Percentiles rank a stretch among this genome's conserved stretches.
Conservation (phyloP, 2,888 invertebrate species). For the Orchesellides sinensis region DNA sequence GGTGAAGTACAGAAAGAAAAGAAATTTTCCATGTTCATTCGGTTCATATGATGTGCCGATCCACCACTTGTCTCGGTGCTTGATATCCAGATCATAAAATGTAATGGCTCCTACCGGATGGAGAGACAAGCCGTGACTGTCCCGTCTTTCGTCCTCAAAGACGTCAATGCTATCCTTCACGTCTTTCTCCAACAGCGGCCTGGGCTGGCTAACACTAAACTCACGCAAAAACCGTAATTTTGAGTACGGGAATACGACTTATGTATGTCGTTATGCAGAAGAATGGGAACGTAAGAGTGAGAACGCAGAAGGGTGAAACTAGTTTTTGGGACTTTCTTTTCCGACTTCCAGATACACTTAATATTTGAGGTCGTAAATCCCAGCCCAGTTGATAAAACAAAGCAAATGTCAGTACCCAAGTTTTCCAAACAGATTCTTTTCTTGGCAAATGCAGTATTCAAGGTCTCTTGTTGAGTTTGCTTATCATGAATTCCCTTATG, state of each 20-base stretch:
- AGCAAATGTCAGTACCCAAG: conserved; percentile 62
- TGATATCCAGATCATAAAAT: conserved; percentile 64
- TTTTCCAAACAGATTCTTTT: conserved; percentile 26
- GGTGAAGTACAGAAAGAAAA: conserved; percentile 4
- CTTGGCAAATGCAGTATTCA: background rate
- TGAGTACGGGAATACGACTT: conserved; percentile 10
- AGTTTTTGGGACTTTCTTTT: conserved; percentile 4
- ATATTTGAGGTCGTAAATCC: conserved; percentile 61
- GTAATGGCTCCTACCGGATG: conserved; percentile 55
- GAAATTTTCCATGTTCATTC: conserved; percentile 55
- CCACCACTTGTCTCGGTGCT: conserved; percentile 62
- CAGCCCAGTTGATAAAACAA: conserved; percentile 63
- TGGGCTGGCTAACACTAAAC: conserved; percentile 17
- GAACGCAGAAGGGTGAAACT: conserved; percentile 28
- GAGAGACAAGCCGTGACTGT: conserved; percentile 10
- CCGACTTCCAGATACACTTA: conserved; percentile 35
- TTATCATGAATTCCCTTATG: conserved; percentile 58
- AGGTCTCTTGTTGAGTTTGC: conserved; percentile 15
- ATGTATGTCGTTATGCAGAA: conserved; percentile 33
- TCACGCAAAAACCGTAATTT: conserved; percentile 36
- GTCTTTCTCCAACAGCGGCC: background rate
- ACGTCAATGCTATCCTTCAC: conserved; percentile 30
- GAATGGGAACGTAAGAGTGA: background rate
- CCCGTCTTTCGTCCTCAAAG: conserved; percentile 3
- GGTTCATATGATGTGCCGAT: conserved; percentile 57